Conservation (phyloP, 2,888 invertebrate genomes). For the Tholera decimalis region DNA sequence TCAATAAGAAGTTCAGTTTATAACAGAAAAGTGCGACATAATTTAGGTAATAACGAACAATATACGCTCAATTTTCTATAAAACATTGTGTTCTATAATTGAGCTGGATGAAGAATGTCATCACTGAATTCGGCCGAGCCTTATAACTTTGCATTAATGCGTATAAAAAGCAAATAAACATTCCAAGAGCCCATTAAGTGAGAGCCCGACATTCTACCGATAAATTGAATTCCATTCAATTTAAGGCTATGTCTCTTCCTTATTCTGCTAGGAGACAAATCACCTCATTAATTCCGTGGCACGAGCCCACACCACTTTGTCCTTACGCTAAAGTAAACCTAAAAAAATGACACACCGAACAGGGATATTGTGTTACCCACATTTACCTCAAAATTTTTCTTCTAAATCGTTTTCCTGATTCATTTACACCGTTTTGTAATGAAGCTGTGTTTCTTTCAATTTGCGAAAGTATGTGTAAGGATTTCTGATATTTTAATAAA, state of each 20-base stretch:
- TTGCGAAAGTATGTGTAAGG: not conserved
- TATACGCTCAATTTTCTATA: constrained; percentile 22
- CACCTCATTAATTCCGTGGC: constrained; percentile 83
- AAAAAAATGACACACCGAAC: constrained; percentile 52
- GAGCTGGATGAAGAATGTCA: constrained; percentile 47
- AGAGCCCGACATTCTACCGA: constrained; percentile 57
- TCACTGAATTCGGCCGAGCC: constrained; percentile 48
- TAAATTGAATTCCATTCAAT: constrained; percentile 81
- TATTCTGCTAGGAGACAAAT: constrained; percentile 78
- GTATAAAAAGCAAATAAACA: constrained; percentile 72
- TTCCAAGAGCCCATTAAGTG: constrained; percentile 71
- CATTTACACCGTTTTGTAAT: not conserved
- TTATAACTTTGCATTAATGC: constrained; percentile 62
- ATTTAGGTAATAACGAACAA: constrained; percentile 33
- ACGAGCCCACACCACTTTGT: constrained; percentile 73
- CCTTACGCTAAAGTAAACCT: constrained; percentile 64
- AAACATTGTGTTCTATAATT: constrained; percentile 48
- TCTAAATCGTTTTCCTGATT: constrained; percentile 25
- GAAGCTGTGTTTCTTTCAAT: not conserved
- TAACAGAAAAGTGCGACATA: constrained; percentile 30
- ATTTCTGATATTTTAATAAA: not conserved
- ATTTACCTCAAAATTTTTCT: constrained; percentile 36
- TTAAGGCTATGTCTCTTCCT: constrained; percentile 73
- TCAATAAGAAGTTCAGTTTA: constrained; percentile 25
- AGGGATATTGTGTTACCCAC: constrained; percentile 35